Evolutionary conservation across 2,797 vertebrate species (phyloP), one percentile per base, ranked within the genome.

Genomic region (Rhabdomys pumilio): DNA sequence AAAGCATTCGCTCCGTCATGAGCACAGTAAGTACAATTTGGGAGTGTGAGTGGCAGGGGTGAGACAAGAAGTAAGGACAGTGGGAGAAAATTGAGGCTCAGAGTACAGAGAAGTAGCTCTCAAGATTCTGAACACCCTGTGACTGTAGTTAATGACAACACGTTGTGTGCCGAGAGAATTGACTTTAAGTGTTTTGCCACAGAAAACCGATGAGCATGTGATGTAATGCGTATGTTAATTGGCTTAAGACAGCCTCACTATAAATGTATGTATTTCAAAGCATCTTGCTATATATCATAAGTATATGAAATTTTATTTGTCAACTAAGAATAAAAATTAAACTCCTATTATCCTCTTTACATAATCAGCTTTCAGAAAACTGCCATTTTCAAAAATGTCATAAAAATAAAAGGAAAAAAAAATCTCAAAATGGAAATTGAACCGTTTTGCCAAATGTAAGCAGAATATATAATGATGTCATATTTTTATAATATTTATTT

Each of bases 401-500:
- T 88, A 38, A 93, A 57, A 80, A 76, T 9, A 11, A 82, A 80
- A 65, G 41, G 50, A 31, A 95, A 69, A 90, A 90, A 90, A 83
- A 57, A 34, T 63, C 34, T 85, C 72, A 96, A n/a, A 94, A 14
- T 89, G 29, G 53, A 92, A 96, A 92, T 59, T 38, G 6, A 93
- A 82, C 31, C 57, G 59, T 81, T 84, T 87, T 91, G 77, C 59
- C 95, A 90, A 87, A 65, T 92, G 26, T 77, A 88, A 90, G 44
- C 41, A 96, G 73, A 95, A 57, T 63, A 63, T 50, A 63, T 50
- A 63, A 72, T 72, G 29, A 85, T 81, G 11, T 26, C 47, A 3
- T 69, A 41, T 69, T 81, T 95, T 93, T 94, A 75, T 85, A 47
- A 75, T 81, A 72, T 93, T 90, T 86, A 59, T 76, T 76, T 97